Evolutionary conservation across 1,140 invertebrate genomes (phyloP).

Genomic region (Cyrtorhinus lividipennis): DNA sequence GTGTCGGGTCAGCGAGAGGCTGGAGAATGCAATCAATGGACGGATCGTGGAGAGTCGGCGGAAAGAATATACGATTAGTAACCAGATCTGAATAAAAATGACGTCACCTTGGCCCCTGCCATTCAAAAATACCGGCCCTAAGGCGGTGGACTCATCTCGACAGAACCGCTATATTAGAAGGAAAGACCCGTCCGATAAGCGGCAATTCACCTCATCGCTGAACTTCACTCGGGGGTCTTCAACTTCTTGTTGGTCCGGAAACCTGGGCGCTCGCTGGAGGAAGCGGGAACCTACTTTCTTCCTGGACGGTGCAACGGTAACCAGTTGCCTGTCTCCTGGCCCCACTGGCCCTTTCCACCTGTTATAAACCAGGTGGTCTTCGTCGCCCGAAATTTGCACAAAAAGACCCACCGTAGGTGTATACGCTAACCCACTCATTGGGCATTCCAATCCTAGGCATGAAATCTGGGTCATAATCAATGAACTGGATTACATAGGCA

Average conservation of each 20-base stretch:
- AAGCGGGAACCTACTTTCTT: slow-evolving; percentile 6
- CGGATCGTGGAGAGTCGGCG: no score
- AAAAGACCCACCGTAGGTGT: no score
- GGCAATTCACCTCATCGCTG: slow-evolving; percentile 5
- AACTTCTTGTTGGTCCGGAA: slow-evolving; percentile 8
- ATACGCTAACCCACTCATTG: no score
- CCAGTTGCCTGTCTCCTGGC: slow-evolving; percentile 3
- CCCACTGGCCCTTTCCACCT: neutral
- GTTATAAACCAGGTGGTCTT: neutral
- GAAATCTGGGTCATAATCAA: no score
- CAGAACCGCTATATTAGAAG: neutral
- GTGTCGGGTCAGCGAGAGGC: no score
- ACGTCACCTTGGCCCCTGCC: neutral
- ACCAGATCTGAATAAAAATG: neutral
- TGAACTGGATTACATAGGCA: no score
- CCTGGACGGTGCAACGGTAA: neutral
- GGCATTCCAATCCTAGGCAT: no score
- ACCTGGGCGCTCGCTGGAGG: neutral
- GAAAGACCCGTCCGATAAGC: slow-evolving; percentile 1
- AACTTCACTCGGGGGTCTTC: slow-evolving; percentile 2
- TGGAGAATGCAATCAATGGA: no score
- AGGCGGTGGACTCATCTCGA: neutral
- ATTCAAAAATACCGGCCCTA: neutral
- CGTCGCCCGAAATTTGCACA: neutral
- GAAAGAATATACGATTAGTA: neutral